These are phyloP conservation scores for Chrysolina oricalcia DNA, from an alignment of 2,888 invertebrate species.

Conservation along the genomic window DNA sequence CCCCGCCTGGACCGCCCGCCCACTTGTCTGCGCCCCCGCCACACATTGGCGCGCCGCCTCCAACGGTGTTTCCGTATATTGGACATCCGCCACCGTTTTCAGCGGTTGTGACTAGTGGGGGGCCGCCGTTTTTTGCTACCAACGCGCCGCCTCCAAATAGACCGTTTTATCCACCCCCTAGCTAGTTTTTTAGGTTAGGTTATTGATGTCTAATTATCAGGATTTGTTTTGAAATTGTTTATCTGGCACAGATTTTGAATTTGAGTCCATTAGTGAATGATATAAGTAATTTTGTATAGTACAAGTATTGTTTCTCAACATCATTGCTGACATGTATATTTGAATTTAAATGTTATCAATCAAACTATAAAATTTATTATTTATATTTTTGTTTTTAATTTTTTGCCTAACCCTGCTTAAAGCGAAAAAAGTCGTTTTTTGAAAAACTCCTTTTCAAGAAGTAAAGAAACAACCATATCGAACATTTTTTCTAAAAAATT, in stretches of 20 bases:
- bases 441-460: too few species aligned
- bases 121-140: slow-evolving; percentile 67
- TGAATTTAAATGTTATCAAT: too few species aligned
- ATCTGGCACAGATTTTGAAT: neutral
- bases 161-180: slow-evolving; percentile 66
- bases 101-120: slow-evolving; percentile 71
- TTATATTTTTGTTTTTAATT: too few species aligned
- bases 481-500: too few species aligned
- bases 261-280: neutral
- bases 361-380: too few species aligned
- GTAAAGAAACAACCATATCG: too few species aligned
- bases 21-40: slow-evolving; percentile 72
- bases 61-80: slow-evolving; percentile 65
- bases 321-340: too few species aligned
- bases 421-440: too few species aligned
- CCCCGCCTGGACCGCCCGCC: slow-evolving; percentile 49
- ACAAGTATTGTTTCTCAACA: too few species aligned
- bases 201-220: neutral
- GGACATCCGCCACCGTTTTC: slow-evolving; percentile 68
- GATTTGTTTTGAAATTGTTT: neutral
- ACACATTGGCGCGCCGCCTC: slow-evolving; percentile 65
- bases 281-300: too few species aligned
- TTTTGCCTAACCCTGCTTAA: too few species aligned
- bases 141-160: slow-evolving; percentile 66
- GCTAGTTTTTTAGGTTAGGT: neutral